phyloP scores from a whole-genome alignment of 2,888 invertebrate species.

The Lissonota sp. region DNA sequence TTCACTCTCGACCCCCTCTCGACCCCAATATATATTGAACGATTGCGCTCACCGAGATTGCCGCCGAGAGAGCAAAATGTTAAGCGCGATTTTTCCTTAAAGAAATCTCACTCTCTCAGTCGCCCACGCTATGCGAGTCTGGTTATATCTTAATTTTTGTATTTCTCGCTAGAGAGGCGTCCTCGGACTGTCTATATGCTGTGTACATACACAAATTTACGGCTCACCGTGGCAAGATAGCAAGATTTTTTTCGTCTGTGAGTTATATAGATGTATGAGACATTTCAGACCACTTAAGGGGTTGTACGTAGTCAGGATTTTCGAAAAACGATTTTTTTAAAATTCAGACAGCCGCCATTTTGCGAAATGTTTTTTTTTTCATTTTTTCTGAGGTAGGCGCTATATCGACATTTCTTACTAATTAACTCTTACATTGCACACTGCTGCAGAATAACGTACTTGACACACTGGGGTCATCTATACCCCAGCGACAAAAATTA shows the following conservation, averaged over 20 bases:
- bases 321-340: background rate
- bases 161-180: constrained; percentile 21
- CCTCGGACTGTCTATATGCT: constrained; percentile 24
- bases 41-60: constrained; percentile 64
- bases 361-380: no score
- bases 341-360: no score
- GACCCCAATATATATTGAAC: constrained; percentile 62
- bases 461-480: no score
- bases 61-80: constrained; percentile 47
- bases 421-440: no score
- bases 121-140: constrained; percentile 51
- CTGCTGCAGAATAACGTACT: no score
- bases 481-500: no score
- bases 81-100: constrained; percentile 24
- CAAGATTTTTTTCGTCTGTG: constrained; percentile 35
- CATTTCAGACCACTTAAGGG: no score
- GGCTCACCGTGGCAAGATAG: constrained; percentile 35
- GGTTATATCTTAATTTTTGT: constrained; percentile 44
- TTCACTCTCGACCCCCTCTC: constrained; percentile 42
- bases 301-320: no score
- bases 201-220: constrained; percentile 35
- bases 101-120: constrained; percentile 25
- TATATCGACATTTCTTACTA: no score
- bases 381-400: no score
- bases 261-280: background rate